Base-by-base conservation (phyloP, 2,113 vertebrate species). In the Mystacornis crossleyi region DNA sequence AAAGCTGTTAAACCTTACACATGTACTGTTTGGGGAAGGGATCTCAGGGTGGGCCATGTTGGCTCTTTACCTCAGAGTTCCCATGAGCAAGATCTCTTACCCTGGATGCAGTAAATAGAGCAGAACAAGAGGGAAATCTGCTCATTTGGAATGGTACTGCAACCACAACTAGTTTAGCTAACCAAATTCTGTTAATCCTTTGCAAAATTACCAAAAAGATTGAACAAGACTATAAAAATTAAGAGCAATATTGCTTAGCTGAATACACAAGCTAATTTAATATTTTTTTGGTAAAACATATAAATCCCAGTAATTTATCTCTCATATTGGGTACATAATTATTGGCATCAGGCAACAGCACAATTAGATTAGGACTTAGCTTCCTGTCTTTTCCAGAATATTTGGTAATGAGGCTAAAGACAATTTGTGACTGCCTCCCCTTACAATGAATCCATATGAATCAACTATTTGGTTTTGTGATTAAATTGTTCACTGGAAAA, bases 291-390 rank as follows among this genome's bases (percentile, higher is more conserved):
- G 77, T 91, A 82, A 90, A 18, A 74, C 29, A 92, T 74, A 97
- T 86, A 93, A 97, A 95, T 90, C 90, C 86, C 60, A 93, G 92
- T 95, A 96, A 97, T 97, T 97, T 95, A 95, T 65, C 61, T 92
- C 93, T 95, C 93, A 62, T 96, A 86, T 92, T 93, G 86, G 86
- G 80, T 54, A 87, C 13, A 10, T 90, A 97, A 95, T 98, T 97
- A 97, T 73, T 97, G 81, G 88, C 95, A 97, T 97, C 84, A 96
- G 78, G 36, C 47, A 86, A 60, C 81, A 97, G 85, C 82, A 84
- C 92, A 97, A 97, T 92, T 92, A 53, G 6, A 67, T 95, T 95
- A 92, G 74, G 67, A 94, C 81, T 93, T 50, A 79, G 42, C 87
- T 97, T 98, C 97, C 97, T 97, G 92, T 90, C 48, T 89, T 51